phyloP scores from a whole-genome alignment of 2,888 invertebrate genomes.

The Cetonia aurata region DNA sequence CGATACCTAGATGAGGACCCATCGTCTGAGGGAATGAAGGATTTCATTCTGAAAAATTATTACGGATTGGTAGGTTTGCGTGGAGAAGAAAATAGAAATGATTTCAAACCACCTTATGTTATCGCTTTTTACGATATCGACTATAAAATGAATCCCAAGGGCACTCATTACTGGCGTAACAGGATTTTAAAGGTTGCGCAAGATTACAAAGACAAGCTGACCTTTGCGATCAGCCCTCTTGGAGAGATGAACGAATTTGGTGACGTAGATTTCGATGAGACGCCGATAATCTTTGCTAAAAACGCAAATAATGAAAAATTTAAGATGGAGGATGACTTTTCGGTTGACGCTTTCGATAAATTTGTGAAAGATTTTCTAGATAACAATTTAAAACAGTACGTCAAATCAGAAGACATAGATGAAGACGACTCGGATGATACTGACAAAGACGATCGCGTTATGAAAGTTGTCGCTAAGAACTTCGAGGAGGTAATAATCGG shows the following conservation, averaged over 20 bases:
- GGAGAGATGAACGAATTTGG: slow-evolving; percentile 92
- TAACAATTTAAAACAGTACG: slow-evolving; percentile 84
- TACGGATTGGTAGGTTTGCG: slow-evolving; percentile 91
- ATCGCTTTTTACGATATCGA: slow-evolving; percentile 92
- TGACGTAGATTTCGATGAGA: slow-evolving; percentile 83
- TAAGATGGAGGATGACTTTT: slow-evolving; percentile 87
- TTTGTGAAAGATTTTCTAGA: slow-evolving; percentile 85
- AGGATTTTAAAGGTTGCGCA: slow-evolving; percentile 73
- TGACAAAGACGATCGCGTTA: slow-evolving; percentile 79
- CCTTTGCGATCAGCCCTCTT: slow-evolving; percentile 90
- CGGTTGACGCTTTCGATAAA: slow-evolving; percentile 82
- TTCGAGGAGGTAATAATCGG: slow-evolving; percentile 91
- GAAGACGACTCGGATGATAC: slow-evolving; percentile 64
- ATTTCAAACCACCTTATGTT: slow-evolving; percentile 87
- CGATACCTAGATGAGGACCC: slow-evolving; percentile 77
- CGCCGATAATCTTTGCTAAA: slow-evolving; percentile 85
- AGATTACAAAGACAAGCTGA: slow-evolving; percentile 72
- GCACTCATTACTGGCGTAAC: slow-evolving; percentile 97
- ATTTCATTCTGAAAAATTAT: slow-evolving; percentile 83
- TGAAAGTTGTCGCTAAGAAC: slow-evolving; percentile 92
- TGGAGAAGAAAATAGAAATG: slow-evolving; percentile 80
- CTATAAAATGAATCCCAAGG: slow-evolving; percentile 93
- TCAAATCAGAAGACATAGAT: slow-evolving; percentile 93
- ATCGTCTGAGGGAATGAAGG: slow-evolving; percentile 75
- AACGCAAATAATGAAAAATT: slow-evolving; percentile 87